Base-by-base conservation (phyloP, 2,888 invertebrate genomes). In the Zaprionus obscuricornis region DNA sequence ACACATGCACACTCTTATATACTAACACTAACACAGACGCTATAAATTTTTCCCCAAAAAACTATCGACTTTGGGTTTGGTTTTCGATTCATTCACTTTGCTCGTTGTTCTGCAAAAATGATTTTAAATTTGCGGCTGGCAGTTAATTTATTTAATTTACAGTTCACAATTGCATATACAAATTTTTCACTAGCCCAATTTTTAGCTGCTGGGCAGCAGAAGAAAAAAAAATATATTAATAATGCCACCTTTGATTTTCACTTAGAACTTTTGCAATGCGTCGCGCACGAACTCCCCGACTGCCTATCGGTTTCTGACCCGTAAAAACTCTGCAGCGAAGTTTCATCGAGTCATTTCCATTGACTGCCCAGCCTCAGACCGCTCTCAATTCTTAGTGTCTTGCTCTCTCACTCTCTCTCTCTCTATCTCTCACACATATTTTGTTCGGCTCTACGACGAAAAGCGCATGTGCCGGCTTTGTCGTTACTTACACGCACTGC, bases 321-420 rank as follows among this genome's bases (percentile, higher is more conserved):
- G 60, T 64, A 54, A 52, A 62, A 84, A 84, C 82, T 77, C 82
- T 84, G 79, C 79, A 65, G 72, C 75, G 85, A 85, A 79, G 78
- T 79, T 79, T 58, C 55, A 55, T 33, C 37, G 67, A 66, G 45
- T 55, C 67, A 56, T 52, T 46, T 74, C 37, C 42, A 54, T 43
- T 77, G 58, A 65, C 69, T 69, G 59, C 52, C 55, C 65, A 59
- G 58, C 70, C 70, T 59, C 45, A 51, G 47, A 11, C 34, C 24
- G 27, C 31, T n/a, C 43, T 37, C 20, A 0, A 8, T 17, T 8
- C n/a, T n/a, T n/a, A n/a, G n/a, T n/a, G n/a, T n/a, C 51, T 45
- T 55, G 14, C 63, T 24, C 26, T 20, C 49, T 11, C 16, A 10
- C 27, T 6, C 46, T 40, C 37, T 22, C 26, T 36, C 43, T 29